phyloP scores from a whole-genome alignment of 2,797 vertebrate species.

The Toxotes lorentzi region DNA sequence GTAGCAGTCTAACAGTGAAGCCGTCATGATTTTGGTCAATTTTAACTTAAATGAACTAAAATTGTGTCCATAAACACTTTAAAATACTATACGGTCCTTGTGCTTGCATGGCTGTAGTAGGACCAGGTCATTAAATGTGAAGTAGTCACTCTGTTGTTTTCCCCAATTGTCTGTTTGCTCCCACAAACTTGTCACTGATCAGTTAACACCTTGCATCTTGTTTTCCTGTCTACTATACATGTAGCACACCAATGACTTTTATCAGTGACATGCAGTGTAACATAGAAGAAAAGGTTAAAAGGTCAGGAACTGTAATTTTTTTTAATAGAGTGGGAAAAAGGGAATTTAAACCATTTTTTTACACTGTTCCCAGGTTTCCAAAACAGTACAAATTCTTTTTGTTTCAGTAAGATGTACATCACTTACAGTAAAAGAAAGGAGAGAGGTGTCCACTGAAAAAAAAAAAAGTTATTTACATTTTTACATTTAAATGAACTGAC shows the following conservation, averaged over 20 bases:
- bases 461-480: constrained; percentile 76
- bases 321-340: constrained; percentile 66
- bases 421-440: constrained; percentile 79
- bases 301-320: constrained; percentile 22
- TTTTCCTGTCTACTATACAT: neutral
- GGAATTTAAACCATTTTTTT: constrained; percentile 44
- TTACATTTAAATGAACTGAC: constrained; percentile 62
- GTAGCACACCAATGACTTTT: neutral
- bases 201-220: neutral
- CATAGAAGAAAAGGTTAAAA: constrained; percentile 3
- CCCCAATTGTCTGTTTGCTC: neutral
- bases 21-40: neutral
- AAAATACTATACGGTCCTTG: neutral
- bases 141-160: neutral
- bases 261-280: constrained; percentile 15
- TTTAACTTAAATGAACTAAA: neutral
- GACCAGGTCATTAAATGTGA: neutral
- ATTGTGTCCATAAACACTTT: neutral
- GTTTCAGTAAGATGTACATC: constrained; percentile 83
- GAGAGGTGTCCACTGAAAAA: constrained; percentile 64
- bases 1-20: neutral
- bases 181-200: neutral
- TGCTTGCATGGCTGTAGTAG: neutral
- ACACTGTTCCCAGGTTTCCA: constrained; percentile 85
- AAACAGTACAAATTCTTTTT: constrained; percentile 89